Conservation (phyloP, 2,797 vertebrate species). For the Xiphorhynchus erythropygius region DNA sequence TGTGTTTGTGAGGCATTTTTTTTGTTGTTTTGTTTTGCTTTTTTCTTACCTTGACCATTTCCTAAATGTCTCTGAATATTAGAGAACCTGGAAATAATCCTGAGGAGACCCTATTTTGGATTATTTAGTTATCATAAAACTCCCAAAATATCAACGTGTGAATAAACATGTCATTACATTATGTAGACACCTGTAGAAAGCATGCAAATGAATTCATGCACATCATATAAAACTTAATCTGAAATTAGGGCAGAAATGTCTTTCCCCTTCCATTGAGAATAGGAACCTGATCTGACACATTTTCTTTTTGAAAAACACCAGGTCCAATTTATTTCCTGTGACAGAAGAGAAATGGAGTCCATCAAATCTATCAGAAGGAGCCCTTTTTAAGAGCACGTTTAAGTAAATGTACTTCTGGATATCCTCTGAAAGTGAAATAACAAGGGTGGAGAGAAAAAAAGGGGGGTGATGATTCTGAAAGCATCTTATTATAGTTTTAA, state of each 20-base stretch:
- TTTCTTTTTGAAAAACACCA: not conserved
- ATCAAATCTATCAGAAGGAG: not conserved
- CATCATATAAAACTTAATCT: not conserved
- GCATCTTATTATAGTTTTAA: conserved; percentile 66
- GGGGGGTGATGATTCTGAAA: not conserved
- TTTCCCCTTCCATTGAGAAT: not conserved
- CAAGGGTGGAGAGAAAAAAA: not conserved
- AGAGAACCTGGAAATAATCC: not conserved
- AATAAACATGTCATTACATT: not conserved
- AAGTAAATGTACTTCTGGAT: conserved; percentile 19
- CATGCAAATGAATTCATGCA: not conserved
- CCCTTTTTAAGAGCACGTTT: conserved; percentile 22
- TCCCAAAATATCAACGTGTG: not conserved
- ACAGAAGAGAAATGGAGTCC: conserved; percentile 8
- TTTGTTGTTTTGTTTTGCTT: not conserved
- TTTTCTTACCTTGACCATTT: not conserved
- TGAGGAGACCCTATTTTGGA: not conserved
- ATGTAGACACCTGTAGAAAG: not conserved
- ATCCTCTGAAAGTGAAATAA: conserved; percentile 37
- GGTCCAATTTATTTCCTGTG: conserved; percentile 12
- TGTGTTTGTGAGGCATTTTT: not conserved
- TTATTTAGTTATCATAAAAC: not conserved
- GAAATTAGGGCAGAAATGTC: conserved; percentile 15
- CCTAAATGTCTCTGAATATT: not conserved
- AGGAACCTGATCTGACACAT: not conserved